Percentiles rank a stretch among this genome's conserved stretches.
Conservation (phyloP, 2,113 vertebrate species). For the Scomber scombrus region DNA sequence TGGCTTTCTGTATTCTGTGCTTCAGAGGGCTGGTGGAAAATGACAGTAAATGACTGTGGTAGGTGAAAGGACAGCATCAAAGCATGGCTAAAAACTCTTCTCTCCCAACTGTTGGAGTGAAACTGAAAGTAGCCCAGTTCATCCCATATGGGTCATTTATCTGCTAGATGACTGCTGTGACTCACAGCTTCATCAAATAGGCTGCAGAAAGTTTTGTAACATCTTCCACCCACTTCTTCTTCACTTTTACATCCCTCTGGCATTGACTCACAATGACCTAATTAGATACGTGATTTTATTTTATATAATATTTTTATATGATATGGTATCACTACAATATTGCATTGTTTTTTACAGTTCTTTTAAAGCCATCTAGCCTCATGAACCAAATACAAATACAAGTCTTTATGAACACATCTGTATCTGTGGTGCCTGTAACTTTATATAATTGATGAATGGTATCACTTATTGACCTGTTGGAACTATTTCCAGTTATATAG, state of each 20-base stretch:
- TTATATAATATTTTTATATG: not conserved
- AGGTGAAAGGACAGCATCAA: not conserved
- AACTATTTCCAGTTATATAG: not conserved
- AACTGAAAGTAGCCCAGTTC: slow-evolving; percentile 14
- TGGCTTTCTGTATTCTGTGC: not conserved
- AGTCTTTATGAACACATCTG: not conserved
- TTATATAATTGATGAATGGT: not conserved
- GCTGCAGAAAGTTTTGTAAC: not conserved
- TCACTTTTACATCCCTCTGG: not conserved
- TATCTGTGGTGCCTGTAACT: not conserved
- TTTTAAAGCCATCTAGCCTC: not conserved
- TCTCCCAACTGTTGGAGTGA: not conserved
- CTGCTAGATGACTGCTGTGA: slow-evolving; percentile 23
- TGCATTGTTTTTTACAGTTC: not conserved
- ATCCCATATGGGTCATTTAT: slow-evolving; percentile 32
- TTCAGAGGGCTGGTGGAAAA: slow-evolving; percentile 6
- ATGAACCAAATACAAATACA: not conserved
- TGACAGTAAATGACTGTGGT: not conserved
- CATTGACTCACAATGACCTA: not conserved
- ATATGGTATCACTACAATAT: not conserved
- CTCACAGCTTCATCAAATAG: not conserved
- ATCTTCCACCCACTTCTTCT: not conserved
- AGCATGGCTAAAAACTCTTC: slow-evolving; percentile 1
- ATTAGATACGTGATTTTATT: not conserved
- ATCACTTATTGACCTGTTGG: not conserved